Base-by-base conservation (phyloP, 64 coral and sea anemone species). In the Hydrozoanthus tunicans region DNA sequence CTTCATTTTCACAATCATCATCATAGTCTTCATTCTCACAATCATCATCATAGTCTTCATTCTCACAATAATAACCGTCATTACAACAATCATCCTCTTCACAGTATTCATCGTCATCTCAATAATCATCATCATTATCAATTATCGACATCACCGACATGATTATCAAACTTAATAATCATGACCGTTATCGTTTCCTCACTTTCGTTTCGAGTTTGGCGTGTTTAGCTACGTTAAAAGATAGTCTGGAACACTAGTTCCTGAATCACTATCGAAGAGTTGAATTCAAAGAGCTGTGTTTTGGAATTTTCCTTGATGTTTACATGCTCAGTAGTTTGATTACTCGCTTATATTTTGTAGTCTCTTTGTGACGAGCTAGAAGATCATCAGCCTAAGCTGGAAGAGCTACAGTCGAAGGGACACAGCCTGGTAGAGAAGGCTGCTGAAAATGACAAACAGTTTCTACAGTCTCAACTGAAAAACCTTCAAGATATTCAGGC, bases 281-380 rank as follows among this genome's bases (percentile, higher is more conserved):
- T 43, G 32, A 43, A 43, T 43, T 43, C 32, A 43, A 43, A 20
- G 20, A 20, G 20, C 20, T 20, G 20, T 20, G 20, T 20, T 20
- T 20, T 20, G 20, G 20, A 43, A 43, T 43, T 43, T 43, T 43
- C 32, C 32, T 43, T 43, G 32, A 43, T 43, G 32, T 43, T 63
- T 63, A 62, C 60, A 6, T 8, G 60, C 60, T 12, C 12, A 62
- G 6, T 62, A 12, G 60, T 12, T 62, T 12, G 7, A 24, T 24
- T 51, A 53, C 10, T 53, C 7, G 7, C 32, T 1, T 76, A 0
- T 76, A 13, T 53, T 76, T 17, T 9, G 71, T 65, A 96, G 95
- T 23, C 76, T 78, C 90, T 96, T 24, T 94, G 92, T 62, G 95
- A 96, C 54, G 83, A 96, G 56, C 52, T 96, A 11, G 95, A 96